phyloP scores from a whole-genome alignment of 2,113 vertebrate genomes.

The Nyctereutes procyonoides region DNA sequence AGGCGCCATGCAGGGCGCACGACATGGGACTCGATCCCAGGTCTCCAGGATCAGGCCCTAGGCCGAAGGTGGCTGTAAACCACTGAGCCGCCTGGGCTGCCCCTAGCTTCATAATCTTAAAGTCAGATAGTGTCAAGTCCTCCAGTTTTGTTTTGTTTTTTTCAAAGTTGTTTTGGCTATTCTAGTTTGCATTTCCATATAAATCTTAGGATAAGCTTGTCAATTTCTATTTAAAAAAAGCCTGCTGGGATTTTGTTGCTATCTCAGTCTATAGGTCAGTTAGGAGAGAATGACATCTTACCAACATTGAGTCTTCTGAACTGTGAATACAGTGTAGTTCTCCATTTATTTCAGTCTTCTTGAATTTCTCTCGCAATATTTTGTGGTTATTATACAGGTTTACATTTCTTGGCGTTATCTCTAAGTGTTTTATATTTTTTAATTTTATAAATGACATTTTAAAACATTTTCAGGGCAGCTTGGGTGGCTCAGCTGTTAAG shows the following conservation, averaged over 20 bases:
- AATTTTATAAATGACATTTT: background rate
- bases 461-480: background rate
- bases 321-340: background rate
- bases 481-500: too few relatives aligned
- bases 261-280: background rate
- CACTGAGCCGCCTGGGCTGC: too few relatives aligned
- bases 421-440: background rate
- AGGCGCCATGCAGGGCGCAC: too few relatives aligned
- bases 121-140: background rate
- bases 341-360: background rate
- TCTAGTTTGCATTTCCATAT: background rate
- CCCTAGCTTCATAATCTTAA: background rate
- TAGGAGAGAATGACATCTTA: background rate
- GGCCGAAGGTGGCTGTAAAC: too few relatives aligned
- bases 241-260: background rate
- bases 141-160: background rate
- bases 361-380: background rate
- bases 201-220: background rate
- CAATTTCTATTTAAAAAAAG: background rate
- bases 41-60: too few relatives aligned
- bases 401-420: background rate
- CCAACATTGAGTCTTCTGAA: background rate
- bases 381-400: background rate
- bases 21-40: too few relatives aligned
- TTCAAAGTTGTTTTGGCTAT: background rate